Conservation (phyloP, 2,888 invertebrate genomes). For the Lasioglossum calceatum region DNA sequence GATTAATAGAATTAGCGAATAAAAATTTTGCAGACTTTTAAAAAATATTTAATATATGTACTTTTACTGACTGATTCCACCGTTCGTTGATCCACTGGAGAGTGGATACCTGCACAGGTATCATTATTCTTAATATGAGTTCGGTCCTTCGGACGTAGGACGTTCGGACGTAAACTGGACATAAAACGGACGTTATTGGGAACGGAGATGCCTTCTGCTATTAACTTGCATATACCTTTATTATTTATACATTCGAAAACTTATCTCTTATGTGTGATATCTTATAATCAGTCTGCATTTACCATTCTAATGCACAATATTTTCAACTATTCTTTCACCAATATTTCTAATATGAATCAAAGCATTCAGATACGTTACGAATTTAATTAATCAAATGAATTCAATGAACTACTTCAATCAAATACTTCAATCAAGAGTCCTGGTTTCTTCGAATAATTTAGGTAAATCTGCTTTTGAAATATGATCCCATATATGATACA, state of each 20-base stretch:
- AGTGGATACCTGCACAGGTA: no score
- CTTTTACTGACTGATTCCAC: no score
- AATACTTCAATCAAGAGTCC: slow-evolving; percentile 15
- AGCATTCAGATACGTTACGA: background rate
- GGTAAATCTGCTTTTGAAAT: slow-evolving; percentile 52
- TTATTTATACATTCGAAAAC: background rate
- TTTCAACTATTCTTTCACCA: background rate
- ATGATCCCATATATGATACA: slow-evolving; percentile 41
- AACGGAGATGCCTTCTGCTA: no score
- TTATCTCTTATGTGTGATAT: background rate
- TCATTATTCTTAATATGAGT: no score
- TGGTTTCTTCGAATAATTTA: slow-evolving; percentile 36
- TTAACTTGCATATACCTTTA: background rate
- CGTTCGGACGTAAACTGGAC: no score
- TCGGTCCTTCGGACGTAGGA: no score
- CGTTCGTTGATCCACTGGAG: no score
- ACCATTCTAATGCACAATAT: background rate
- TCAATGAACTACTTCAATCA: slow-evolving; percentile 15
- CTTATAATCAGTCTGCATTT: background rate
- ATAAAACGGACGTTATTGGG: no score
- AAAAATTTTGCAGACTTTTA: no score
- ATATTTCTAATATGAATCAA: background rate
- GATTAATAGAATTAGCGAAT: no score
- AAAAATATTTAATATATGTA: no score
- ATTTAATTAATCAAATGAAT: background rate